phyloP scores from a whole-genome alignment of 1,140 invertebrate species.

The Ephestia elutella region DNA sequence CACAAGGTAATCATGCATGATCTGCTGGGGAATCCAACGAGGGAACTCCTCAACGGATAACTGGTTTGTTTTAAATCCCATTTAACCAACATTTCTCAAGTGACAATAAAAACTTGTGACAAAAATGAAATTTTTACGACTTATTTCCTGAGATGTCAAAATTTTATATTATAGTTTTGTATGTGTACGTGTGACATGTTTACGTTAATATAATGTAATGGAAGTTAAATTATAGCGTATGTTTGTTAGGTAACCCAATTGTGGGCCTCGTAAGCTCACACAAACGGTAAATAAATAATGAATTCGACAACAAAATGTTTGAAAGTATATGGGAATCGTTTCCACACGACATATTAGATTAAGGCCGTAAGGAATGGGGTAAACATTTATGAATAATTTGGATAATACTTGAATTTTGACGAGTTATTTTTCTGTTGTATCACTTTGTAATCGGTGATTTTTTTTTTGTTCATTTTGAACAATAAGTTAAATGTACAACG shows the following conservation, averaged over 20 bases:
- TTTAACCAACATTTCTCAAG: no score
- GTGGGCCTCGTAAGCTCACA: neutral
- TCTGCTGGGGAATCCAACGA: no score
- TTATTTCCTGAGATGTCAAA: no score
- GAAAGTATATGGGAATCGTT: neutral
- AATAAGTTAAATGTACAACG: no score
- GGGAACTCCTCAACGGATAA: no score
- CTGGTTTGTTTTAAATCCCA: no score
- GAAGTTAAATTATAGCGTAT: neutral
- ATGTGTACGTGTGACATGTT: neutral
- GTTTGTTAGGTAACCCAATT: slow-evolving; percentile 3
- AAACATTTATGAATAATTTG: neutral
- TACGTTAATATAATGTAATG: neutral
- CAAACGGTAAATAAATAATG: neutral
- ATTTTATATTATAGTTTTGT: neutral
- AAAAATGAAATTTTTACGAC: no score
- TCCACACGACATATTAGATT: neutral
- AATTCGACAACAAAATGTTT: neutral
- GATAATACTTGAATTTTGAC: neutral
- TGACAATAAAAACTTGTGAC: no score
- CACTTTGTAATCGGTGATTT: neutral
- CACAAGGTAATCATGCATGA: no score
- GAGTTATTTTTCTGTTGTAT: neutral
- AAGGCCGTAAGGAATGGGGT: neutral
- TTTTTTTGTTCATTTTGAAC: neutral